A percentile compares a stretch with the other conserved stretches of the same genome.
Evolutionary conservation across 2,113 vertebrate species (phyloP).

Genomic region (Chrysemys picta): DNA sequence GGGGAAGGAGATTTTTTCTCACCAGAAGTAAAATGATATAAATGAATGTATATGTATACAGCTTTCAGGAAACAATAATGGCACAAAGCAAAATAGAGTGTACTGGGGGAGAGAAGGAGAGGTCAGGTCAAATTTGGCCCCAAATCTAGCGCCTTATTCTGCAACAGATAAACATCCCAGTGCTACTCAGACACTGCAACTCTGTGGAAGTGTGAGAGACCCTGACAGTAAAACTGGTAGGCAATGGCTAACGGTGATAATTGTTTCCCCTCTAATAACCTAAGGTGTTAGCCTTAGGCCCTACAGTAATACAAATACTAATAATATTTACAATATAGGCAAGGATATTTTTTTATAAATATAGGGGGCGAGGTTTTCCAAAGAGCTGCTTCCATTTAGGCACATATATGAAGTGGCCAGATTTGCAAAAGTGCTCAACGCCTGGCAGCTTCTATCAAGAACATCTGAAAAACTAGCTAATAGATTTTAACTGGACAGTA

Average conservation of each 20-base stretch:
- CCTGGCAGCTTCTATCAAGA: fast-evolving
- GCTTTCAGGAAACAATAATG: fast-evolving
- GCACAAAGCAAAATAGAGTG: background rate
- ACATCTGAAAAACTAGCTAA: background rate
- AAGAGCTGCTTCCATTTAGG: background rate
- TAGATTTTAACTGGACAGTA: fast-evolving
- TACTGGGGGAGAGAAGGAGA: background rate
- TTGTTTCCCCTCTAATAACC: background rate
- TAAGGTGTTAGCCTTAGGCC: background rate
- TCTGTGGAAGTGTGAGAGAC: background rate
- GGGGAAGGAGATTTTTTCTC: background rate
- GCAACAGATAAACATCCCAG: background rate
- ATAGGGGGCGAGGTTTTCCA: background rate
- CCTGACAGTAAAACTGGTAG: background rate
- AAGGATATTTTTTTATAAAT: background rate
- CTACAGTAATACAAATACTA: background rate
- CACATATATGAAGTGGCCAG: background rate
- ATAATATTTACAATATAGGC: background rate
- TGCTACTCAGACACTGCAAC: fast-evolving
- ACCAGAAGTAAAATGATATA: background rate
- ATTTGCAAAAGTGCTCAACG: fast-evolving
- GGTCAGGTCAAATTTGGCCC: background rate
- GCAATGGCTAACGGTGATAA: background rate
- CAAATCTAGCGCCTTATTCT: fast-evolving
- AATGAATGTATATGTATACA: fast-evolving